Evolutionary conservation across 2,888 invertebrate genomes (phyloP).

Genomic region (Zygogramma bicolorata): DNA sequence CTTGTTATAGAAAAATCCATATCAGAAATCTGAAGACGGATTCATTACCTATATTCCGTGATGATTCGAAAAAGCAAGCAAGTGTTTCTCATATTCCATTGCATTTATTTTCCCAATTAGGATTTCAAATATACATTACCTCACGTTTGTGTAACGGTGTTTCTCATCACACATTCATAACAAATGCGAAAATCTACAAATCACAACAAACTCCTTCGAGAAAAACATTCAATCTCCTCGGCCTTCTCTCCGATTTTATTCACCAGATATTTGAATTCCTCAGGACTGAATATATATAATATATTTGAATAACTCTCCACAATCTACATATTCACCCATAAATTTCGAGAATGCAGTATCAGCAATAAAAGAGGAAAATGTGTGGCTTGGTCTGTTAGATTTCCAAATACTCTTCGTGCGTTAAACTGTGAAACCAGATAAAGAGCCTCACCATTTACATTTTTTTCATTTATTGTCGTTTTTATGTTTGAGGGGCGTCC

Average conservation of each 20-base stretch:
- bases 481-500: neutral
- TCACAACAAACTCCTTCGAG: neutral
- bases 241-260: neutral
- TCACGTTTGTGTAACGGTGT: neutral
- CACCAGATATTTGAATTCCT: neutral
- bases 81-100: too few relatives aligned
- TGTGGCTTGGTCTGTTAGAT: slow-evolving; percentile 10
- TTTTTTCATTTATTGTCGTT: neutral
- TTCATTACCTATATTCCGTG: too few relatives aligned
- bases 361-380: slow-evolving; percentile 15
- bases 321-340: slow-evolving; percentile 17
- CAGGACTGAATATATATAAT: neutral
- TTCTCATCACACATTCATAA: neutral
- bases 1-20: too few relatives aligned
- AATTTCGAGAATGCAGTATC: slow-evolving; percentile 2
- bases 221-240: neutral
- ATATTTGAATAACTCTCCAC: slow-evolving; percentile 5
- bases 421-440: neutral
- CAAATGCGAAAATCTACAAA: neutral
- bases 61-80: too few relatives aligned
- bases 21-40: too few relatives aligned
- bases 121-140: neutral
- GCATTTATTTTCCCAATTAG: too few relatives aligned
- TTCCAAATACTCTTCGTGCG: neutral
- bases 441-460: neutral